A percentile compares a stretch with the other conserved stretches of the same genome.
Evolutionary conservation across 2,888 invertebrate species (phyloP).

Genomic region (Cyclophora punctaria): DNA sequence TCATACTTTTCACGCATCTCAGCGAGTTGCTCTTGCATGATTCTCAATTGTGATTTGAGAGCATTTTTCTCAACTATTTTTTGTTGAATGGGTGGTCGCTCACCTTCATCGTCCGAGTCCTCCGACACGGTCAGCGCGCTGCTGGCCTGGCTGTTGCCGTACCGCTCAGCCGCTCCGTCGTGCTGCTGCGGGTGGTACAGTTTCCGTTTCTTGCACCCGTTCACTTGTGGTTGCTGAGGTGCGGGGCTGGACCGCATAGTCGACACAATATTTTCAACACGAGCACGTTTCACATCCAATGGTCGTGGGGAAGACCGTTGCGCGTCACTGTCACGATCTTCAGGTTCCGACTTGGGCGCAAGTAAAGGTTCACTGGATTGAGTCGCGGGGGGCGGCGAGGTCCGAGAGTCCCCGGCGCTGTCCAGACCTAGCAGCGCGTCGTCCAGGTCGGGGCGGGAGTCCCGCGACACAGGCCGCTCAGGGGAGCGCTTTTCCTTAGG

Average conservation of each 20-base stretch:
- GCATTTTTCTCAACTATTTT: slow-evolving; percentile 91
- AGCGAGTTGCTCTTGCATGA: slow-evolving; percentile 91
- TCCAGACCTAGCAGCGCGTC: slow-evolving; percentile 78
- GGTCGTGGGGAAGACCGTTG: slow-evolving; percentile 76
- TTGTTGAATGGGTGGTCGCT: slow-evolving; percentile 85
- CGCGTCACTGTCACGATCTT: slow-evolving; percentile 76
- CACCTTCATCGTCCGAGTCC: slow-evolving; percentile 85
- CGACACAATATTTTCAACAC: slow-evolving; percentile 96
- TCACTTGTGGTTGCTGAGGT: slow-evolving; percentile 82
- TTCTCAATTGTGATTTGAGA: slow-evolving; percentile 87
- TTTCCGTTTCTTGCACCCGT: slow-evolving; percentile 96
- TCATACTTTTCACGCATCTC: slow-evolving; percentile 94
- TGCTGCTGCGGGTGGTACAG: slow-evolving; percentile 97
- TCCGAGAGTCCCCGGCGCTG: slow-evolving; percentile 64
- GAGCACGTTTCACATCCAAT: slow-evolving; percentile 91
- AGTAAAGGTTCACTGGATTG: slow-evolving; percentile 72
- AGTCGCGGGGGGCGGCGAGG: slow-evolving; percentile 73
- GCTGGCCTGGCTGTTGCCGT: slow-evolving; percentile 65
- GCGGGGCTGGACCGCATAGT: slow-evolving; percentile 93
- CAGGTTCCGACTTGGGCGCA: slow-evolving; percentile 80
- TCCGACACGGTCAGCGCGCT: slow-evolving; percentile 72
- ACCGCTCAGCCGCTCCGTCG: slow-evolving; percentile 80
- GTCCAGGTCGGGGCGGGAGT: slow-evolving; percentile 77
- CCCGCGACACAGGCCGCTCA: slow-evolving; percentile 78
- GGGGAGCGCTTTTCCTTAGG: slow-evolving; percentile 72